phyloP scores from a whole-genome alignment of 2,888 invertebrate genomes.

The Oegoconia quadripuncta region DNA sequence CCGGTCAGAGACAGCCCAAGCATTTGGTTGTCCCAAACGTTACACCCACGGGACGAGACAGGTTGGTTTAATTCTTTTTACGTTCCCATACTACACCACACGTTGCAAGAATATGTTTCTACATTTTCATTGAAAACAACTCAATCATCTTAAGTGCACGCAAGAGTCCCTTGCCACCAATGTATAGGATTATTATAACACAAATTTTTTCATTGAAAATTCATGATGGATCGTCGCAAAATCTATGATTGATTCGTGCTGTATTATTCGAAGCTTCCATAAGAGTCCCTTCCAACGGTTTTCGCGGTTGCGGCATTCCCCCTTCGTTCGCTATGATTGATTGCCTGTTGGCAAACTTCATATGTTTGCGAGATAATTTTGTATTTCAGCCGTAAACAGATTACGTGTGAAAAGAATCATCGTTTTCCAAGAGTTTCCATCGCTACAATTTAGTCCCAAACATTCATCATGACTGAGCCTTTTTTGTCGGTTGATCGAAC shows the following conservation, averaged over 20 bases:
- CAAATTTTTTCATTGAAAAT: constrained; percentile 64
- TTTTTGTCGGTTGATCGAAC: constrained; percentile 46
- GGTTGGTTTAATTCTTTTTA: too few relatives aligned
- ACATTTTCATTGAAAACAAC: constrained; percentile 9
- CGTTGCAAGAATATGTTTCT: too few relatives aligned
- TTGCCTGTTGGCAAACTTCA: constrained; percentile 71
- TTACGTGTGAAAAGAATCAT: constrained; percentile 72
- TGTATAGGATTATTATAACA: constrained; percentile 38
- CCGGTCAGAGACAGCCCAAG: too few relatives aligned
- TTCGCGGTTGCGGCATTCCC: constrained; percentile 65
- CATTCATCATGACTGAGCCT: constrained; percentile 55
- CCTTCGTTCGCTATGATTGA: constrained; percentile 70
- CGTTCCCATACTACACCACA: too few relatives aligned
- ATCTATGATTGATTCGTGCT: constrained; percentile 78
- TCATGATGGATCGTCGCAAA: constrained; percentile 74
- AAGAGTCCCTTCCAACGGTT: constrained; percentile 66
- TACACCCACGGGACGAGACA: too few relatives aligned
- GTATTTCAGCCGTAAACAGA: constrained; percentile 77
- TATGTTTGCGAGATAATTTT: constrained; percentile 77
- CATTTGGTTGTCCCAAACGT: too few relatives aligned
- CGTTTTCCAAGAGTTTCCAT: constrained; percentile 45
- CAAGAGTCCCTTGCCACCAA: constrained; percentile 25
- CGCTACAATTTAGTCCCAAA: constrained; percentile 39
- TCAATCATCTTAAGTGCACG: constrained; percentile 30
- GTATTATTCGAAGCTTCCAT: constrained; percentile 73